Conservation (phyloP, 2,888 invertebrate genomes). For the Tubulanus polymorphus region DNA sequence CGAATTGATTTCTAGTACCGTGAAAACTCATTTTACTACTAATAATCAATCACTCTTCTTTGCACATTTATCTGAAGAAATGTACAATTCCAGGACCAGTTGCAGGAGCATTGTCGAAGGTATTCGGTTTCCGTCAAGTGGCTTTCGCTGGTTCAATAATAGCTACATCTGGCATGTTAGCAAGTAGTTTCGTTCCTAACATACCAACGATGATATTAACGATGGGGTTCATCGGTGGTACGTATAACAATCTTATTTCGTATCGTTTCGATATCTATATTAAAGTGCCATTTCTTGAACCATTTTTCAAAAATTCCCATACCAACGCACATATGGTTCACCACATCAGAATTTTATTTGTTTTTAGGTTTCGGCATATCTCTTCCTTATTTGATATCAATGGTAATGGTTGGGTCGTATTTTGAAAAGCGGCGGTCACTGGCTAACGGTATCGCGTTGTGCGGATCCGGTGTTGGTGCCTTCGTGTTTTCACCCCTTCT, state of each 20-base stretch:
- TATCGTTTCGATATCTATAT: too few species aligned
- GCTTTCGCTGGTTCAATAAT: conserved; percentile 79
- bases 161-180: conserved; percentile 65
- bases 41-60: too few species aligned
- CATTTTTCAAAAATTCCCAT: too few species aligned
- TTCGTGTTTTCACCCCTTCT: background rate
- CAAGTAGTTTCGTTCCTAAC: conserved; percentile 74
- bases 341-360: too few species aligned
- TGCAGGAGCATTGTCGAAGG: conserved; percentile 88
- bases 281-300: too few species aligned
- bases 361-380: background rate
- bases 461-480: conserved; percentile 1
- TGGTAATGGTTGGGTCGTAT: conserved; percentile 1
- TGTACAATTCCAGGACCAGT: conserved; percentile 94
- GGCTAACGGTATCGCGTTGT: conserved; percentile 1
- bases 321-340: too few species aligned
- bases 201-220: conserved; percentile 76
- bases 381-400: background rate
- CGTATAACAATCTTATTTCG: conserved; percentile 26
- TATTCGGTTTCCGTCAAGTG: conserved; percentile 85
- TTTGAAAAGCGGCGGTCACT: background rate
- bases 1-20: too few species aligned
- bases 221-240: conserved; percentile 83
- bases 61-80: too few species aligned
- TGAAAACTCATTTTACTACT: too few species aligned